phyloP scores from a whole-genome alignment of 2,888 invertebrate genomes.

The Coelinius sp. region DNA sequence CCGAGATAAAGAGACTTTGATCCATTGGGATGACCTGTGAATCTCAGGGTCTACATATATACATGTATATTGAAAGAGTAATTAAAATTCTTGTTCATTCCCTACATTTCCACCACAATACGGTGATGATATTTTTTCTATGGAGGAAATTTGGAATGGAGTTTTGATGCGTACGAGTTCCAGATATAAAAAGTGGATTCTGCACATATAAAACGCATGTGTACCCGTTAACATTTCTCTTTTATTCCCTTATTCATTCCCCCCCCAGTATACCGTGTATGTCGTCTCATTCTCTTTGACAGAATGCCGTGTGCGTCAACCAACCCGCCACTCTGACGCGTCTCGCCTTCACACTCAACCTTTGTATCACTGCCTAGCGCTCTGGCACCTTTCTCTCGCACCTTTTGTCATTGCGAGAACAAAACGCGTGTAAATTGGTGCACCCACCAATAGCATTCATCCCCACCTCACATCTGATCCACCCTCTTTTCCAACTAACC shows the following conservation, averaged over 20 bases:
- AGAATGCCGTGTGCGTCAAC: slow-evolving; percentile 45
- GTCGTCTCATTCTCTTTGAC: slow-evolving; percentile 36
- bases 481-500: slow-evolving; percentile 42
- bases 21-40: too few species aligned
- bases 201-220: not conserved
- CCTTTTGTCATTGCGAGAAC: slow-evolving; percentile 63
- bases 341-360: slow-evolving; percentile 48
- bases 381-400: slow-evolving; percentile 58
- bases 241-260: slow-evolving; percentile 36
- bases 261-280: slow-evolving; percentile 25
- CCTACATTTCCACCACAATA: too few species aligned
- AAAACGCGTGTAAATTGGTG: slow-evolving; percentile 67
- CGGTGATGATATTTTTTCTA: too few species aligned
- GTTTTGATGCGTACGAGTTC: not conserved
- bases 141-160: not conserved
- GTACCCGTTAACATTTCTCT: slow-evolving; percentile 22
- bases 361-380: slow-evolving; percentile 44
- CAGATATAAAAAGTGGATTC: slow-evolving; percentile 2
- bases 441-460: slow-evolving; percentile 53
- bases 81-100: too few species aligned
- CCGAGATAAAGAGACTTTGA: too few species aligned
- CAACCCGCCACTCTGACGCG: slow-evolving; percentile 42
- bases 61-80: too few species aligned
- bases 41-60: too few species aligned
- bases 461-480: slow-evolving; percentile 39